Conservation (phyloP, 2,113 vertebrate species). For the Oriolus oriolus region DNA sequence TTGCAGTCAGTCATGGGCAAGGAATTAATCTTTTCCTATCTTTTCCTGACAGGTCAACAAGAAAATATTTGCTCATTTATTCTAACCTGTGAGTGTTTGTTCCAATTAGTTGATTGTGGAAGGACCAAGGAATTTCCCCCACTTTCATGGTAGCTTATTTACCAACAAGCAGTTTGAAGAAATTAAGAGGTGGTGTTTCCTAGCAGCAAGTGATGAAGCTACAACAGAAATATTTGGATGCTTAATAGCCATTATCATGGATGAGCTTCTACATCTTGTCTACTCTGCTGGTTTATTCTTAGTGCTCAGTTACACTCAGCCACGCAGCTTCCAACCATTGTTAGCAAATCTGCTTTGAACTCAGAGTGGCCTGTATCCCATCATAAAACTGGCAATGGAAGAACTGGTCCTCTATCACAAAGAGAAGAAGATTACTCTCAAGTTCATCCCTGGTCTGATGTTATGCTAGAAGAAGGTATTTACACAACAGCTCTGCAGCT, state of each 20-base stretch:
- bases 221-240: neutral
- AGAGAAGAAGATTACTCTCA: neutral
- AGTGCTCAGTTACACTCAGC: neutral
- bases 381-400: neutral
- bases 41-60: neutral
- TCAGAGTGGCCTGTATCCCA: neutral
- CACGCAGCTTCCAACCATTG: neutral
- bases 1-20: neutral
- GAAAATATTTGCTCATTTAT: neutral
- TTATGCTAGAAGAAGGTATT: neutral
- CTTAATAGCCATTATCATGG: neutral
- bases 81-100: neutral
- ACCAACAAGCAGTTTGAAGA: neutral
- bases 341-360: neutral
- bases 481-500: neutral
- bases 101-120: neutral
- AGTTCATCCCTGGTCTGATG: neutral
- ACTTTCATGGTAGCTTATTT: neutral
- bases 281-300: neutral
- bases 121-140: neutral
- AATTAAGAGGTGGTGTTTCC: neutral
- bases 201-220: neutral
- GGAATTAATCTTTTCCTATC: neutral
- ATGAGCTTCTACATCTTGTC: neutral
- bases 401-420: neutral